phyloP scores from a whole-genome alignment of 1,140 invertebrate species.

The Laodelphax striatellus region DNA sequence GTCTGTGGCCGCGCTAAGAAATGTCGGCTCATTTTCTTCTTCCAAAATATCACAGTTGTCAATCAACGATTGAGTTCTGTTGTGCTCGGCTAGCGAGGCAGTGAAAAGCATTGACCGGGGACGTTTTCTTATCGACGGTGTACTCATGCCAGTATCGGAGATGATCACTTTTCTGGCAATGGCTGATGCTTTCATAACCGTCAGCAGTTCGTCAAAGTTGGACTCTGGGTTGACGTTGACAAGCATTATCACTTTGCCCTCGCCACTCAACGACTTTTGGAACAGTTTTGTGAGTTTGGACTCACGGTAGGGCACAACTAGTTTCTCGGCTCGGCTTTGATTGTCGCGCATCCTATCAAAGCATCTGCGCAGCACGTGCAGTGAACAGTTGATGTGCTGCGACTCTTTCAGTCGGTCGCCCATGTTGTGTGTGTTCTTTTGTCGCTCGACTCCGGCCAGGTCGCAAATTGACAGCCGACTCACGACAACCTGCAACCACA shows the following conservation, averaged over 20 bases:
- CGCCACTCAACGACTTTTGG: slow-evolving; percentile 49
- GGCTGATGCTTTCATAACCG: slow-evolving; percentile 61
- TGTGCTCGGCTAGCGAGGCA: too few relatives aligned
- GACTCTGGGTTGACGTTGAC: slow-evolving; percentile 65
- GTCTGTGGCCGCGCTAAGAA: too few relatives aligned
- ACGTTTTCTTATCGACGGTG: too few relatives aligned
- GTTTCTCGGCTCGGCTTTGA: slow-evolving; percentile 30
- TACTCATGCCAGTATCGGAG: too few relatives aligned
- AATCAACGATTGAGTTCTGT: too few relatives aligned
- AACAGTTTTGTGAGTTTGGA: slow-evolving; percentile 68
- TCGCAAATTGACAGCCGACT: slow-evolving; percentile 67
- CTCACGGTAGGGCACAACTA: slow-evolving; percentile 56
- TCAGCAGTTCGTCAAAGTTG: slow-evolving; percentile 63
- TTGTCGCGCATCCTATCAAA: slow-evolving; percentile 37
- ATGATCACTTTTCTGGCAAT: slow-evolving; percentile 46
- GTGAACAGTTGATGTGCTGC: slow-evolving; percentile 79
- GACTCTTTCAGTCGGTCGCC: slow-evolving; percentile 80
- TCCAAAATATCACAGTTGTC: too few relatives aligned
- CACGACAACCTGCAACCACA: too few relatives aligned
- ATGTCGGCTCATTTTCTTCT: too few relatives aligned
- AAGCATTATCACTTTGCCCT: slow-evolving; percentile 62
- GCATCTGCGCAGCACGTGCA: slow-evolving; percentile 75
- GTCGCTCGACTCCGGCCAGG: slow-evolving; percentile 83
- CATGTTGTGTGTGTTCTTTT: slow-evolving; percentile 68
- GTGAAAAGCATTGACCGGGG: too few relatives aligned